Percentiles rank a stretch among this genome's conserved stretches.
Conservation (phyloP, 30 jellyfish, hydroid and myxozoan genomes). For the Aurelia sp. region DNA sequence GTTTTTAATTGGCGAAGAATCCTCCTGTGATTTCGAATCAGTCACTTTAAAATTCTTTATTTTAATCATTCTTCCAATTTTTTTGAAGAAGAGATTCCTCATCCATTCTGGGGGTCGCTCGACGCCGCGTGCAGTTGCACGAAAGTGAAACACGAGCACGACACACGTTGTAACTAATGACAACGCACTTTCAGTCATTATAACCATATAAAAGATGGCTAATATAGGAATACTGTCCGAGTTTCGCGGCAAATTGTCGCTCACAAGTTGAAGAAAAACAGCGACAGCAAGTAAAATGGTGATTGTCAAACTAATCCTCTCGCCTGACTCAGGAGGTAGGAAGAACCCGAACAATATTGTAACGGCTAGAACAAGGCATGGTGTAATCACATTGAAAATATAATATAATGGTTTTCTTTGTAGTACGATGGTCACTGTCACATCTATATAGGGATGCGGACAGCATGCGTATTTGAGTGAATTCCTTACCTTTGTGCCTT, state of each 20-base stretch:
- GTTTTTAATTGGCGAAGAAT: background rate
- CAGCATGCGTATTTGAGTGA: constrained; percentile 81
- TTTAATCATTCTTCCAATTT: constrained; percentile 49
- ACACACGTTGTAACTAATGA: constrained; percentile 85
- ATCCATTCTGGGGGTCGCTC: constrained; percentile 88
- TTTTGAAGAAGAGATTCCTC: constrained; percentile 56
- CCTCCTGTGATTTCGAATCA: background rate
- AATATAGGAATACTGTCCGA: constrained; percentile 88
- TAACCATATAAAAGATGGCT: constrained; percentile 84
- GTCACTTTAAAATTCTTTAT: constrained; percentile 29
- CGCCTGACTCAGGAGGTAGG: constrained; percentile 98
- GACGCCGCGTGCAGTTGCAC: constrained; percentile 69
- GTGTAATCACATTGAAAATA: constrained; percentile 84
- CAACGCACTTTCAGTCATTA: constrained; percentile 94
- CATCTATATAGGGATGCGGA: constrained; percentile 75
- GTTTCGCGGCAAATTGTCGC: constrained; percentile 87
- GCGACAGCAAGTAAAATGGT: constrained; percentile 95
- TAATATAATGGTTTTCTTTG: constrained; percentile 89
- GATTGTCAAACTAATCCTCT: constrained; percentile 83
- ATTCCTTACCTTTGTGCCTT: constrained; percentile 34
- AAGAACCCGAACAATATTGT: constrained; percentile 85
- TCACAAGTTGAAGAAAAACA: constrained; percentile 86
- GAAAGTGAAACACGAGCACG: constrained; percentile 81
- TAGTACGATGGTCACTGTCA: constrained; percentile 64
- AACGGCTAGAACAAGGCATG: constrained; percentile 80